Percentiles rank a stretch among this genome's conserved stretches.
These are phyloP conservation scores for Malurus elegans DNA, from an alignment of 2,113 vertebrate species.

Conservation along the genomic window DNA sequence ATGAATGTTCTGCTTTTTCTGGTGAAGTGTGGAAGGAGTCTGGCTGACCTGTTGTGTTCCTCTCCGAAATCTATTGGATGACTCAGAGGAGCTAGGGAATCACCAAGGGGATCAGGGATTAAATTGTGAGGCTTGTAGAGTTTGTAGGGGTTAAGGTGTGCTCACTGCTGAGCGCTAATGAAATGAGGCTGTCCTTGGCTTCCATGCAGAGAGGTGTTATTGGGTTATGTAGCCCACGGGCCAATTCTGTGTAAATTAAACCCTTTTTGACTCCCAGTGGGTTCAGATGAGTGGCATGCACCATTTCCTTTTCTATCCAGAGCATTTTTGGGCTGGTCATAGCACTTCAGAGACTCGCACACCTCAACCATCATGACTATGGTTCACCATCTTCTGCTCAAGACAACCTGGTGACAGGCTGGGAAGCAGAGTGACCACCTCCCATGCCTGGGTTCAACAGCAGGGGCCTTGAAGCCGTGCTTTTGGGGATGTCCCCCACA, in stretches of 20 bases:
- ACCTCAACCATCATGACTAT: background rate
- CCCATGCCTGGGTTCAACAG: background rate
- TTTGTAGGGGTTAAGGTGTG: background rate
- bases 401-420: background rate
- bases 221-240: background rate
- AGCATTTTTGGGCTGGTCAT: background rate
- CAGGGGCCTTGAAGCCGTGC: accelerated
- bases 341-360: background rate
- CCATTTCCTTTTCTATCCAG: background rate
- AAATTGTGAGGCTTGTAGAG: background rate
- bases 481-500: background rate
- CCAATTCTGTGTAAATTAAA: background rate
- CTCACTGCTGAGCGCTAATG: background rate
- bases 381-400: accelerated
- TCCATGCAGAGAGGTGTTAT: background rate
- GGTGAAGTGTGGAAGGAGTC: background rate
- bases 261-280: background rate
- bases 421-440: background rate
- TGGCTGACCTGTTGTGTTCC: background rate
- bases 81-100: background rate
- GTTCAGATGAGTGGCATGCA: accelerated
- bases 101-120: background rate
- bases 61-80: background rate
- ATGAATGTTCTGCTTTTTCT: background rate
- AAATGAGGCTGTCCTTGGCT: background rate